phyloP scores from a whole-genome alignment of 2,888 invertebrate species.

The Melikaiella ostensackeni region DNA sequence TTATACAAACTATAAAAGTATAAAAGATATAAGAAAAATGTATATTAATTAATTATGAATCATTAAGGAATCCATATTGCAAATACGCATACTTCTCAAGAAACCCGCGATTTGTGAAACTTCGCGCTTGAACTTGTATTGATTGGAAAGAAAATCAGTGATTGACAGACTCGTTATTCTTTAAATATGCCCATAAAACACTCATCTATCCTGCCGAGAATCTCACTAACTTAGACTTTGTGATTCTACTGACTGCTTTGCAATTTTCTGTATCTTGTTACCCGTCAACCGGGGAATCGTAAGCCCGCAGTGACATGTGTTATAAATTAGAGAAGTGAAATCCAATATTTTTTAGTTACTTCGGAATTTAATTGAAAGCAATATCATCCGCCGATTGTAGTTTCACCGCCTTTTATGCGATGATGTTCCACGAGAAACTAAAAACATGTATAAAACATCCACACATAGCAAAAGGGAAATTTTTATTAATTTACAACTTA shows the following conservation, averaged over 20 bases:
- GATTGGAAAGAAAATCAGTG: not conserved
- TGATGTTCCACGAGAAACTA: not conserved
- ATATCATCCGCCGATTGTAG: constrained; percentile 7
- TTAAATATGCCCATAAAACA: constrained; percentile 2
- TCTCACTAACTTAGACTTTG: not conserved
- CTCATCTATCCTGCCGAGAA: not conserved
- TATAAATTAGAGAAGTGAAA: constrained; percentile 32
- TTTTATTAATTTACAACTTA: not conserved
- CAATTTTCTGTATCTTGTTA: constrained; percentile 6
- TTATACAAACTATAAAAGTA: too few relatives aligned
- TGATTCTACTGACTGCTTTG: not conserved
- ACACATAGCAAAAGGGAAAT: not conserved
- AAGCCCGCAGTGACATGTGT: constrained; percentile 1
- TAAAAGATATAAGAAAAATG: too few relatives aligned
- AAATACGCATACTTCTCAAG: not conserved
- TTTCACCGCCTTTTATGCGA: constrained; percentile 27
- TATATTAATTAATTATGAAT: too few relatives aligned
- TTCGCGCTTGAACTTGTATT: constrained; percentile 25
- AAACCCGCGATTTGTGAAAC: constrained; percentile 4
- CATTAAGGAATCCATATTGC: not conserved
- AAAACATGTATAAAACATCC: too few relatives aligned
- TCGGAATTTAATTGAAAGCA: constrained; percentile 24
- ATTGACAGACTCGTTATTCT: not conserved
- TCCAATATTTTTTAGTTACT: not conserved
- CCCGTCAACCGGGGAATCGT: constrained; percentile 3